Evolutionary conservation across 2,113 vertebrate genomes (phyloP).

Genomic region (Alosa alosa): DNA sequence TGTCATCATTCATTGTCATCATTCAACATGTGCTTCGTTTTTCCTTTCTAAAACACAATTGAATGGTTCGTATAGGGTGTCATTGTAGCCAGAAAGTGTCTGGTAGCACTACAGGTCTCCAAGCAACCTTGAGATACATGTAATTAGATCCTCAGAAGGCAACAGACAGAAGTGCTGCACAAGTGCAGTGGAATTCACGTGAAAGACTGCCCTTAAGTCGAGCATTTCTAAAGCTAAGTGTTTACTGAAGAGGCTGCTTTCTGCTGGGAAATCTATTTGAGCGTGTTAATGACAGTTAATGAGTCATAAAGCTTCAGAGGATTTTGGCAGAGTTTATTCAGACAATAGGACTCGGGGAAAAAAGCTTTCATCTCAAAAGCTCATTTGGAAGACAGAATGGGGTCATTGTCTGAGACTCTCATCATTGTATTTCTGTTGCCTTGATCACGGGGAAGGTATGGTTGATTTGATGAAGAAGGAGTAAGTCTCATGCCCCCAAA

Average conservation of each 20-base stretch:
- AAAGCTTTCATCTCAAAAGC: background rate
- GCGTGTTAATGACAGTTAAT: background rate
- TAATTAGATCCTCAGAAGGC: slow-evolving; percentile 38
- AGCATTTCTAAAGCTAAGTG: background rate
- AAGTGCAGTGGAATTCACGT: background rate
- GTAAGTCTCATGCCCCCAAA: background rate
- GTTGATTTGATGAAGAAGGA: background rate
- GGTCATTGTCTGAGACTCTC: background rate
- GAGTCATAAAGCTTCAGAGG: background rate
- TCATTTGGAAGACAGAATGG: background rate
- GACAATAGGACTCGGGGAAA: background rate
- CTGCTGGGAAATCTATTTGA: background rate
- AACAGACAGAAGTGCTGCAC: background rate
- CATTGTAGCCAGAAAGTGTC: background rate
- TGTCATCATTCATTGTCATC: background rate
- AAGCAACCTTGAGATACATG: slow-evolving; percentile 42
- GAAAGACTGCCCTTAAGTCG: slow-evolving; percentile 36
- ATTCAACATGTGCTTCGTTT: background rate
- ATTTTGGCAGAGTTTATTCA: background rate
- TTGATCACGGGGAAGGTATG: background rate
- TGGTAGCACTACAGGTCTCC: slow-evolving; percentile 37
- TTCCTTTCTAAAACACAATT: background rate
- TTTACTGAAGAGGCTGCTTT: background rate
- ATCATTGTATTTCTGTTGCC: background rate
- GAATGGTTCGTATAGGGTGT: background rate